Evolutionary conservation across 2,797 vertebrate species (phyloP).

Genomic region (Acrossocheilus fasciatus): DNA sequence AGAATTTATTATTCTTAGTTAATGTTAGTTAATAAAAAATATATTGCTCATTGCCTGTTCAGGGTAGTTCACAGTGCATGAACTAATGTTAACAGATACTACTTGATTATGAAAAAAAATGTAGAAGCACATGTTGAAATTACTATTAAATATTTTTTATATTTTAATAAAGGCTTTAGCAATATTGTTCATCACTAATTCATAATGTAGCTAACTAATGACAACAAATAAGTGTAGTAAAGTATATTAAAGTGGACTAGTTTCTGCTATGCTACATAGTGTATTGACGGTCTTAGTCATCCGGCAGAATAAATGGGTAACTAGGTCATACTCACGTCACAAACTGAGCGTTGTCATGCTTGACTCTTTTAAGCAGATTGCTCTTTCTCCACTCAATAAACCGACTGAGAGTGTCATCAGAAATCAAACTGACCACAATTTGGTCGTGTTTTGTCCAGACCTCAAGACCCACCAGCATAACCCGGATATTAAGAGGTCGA

Average conservation of each 20-base stretch:
- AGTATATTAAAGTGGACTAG: neutral
- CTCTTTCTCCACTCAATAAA: constrained; percentile 85
- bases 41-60: neutral
- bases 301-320: neutral
- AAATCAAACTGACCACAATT: constrained; percentile 72
- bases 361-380: constrained; percentile 72
- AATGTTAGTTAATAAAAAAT: neutral
- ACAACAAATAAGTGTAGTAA: neutral
- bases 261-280: neutral
- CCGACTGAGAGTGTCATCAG: constrained; percentile 79
- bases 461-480: constrained; percentile 90
- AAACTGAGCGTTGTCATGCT: constrained; percentile 88
- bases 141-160: neutral
- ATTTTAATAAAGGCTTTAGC: neutral
- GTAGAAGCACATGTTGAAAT: neutral
- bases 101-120: neutral
- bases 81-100: neutral
- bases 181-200: neutral
- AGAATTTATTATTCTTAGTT: neutral
- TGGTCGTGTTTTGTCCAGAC: constrained; percentile 84
- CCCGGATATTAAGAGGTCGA: constrained; percentile 80
- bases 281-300: neutral
- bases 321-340: constrained; percentile 83
- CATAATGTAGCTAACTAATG: neutral
- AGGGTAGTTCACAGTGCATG: neutral